Evolutionary conservation across 2,113 vertebrate species (phyloP).

Genomic region (rabbit (Oryctolagus cuniculus)): DNA sequence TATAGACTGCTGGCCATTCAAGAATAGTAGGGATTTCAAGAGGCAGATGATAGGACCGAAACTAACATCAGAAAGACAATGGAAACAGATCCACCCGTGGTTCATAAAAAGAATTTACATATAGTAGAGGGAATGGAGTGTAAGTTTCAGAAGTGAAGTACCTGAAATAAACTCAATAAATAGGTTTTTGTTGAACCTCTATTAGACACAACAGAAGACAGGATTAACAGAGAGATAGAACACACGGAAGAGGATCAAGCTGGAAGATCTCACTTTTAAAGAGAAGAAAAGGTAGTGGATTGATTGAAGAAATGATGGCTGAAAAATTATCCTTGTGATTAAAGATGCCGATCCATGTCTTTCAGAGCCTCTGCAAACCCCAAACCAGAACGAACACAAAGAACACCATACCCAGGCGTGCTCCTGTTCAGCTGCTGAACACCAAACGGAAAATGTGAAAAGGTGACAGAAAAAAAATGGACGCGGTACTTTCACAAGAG

Average conservation of each 20-base stretch:
- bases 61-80: background rate
- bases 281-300: background rate
- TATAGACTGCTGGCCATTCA: background rate
- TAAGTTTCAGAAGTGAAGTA: slow-evolving; percentile 11
- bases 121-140: background rate
- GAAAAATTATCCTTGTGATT: background rate
- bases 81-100: background rate
- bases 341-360: background rate
- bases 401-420: background rate
- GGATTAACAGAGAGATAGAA: background rate
- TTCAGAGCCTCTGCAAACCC: background rate
- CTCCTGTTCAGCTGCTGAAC: background rate
- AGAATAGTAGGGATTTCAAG: background rate
- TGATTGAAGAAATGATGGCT: slow-evolving; percentile 6
- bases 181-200: background rate
- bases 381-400: slow-evolving; percentile 20
- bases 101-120: background rate
- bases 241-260: background rate
- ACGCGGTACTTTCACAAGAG: background rate
- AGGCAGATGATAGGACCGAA: background rate
- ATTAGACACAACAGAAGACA: background rate
- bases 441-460: slow-evolving; percentile 2
- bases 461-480: background rate
- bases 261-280: background rate
- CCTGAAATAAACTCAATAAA: slow-evolving; percentile 13